Conservation (phyloP, 2,797 vertebrate species). For the Lycodopsis pacificus region DNA sequence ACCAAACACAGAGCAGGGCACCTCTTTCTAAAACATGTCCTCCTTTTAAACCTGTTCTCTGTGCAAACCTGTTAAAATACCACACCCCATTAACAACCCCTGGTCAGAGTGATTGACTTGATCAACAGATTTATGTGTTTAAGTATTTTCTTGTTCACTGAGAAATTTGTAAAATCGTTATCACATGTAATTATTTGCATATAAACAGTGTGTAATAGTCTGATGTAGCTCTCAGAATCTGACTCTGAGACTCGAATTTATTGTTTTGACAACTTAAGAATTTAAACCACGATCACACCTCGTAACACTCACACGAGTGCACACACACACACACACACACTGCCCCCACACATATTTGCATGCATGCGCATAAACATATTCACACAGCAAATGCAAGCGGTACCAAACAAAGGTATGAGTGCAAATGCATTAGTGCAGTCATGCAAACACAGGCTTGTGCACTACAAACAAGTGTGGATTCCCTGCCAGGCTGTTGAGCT, state of each 20-base stretch:
- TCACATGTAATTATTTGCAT: constrained; percentile 1
- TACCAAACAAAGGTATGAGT: constrained; percentile 49
- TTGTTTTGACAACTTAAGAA: constrained; percentile 35
- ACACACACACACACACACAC: neutral
- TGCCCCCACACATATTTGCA: constrained; percentile 23
- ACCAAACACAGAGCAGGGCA: constrained; percentile 11
- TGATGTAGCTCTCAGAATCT: neutral
- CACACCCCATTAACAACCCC: constrained; percentile 1
- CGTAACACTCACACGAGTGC: neutral
- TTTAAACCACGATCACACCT: constrained; percentile 13
- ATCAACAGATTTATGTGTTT: constrained; percentile 19
- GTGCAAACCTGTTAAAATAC: constrained; percentile 20
- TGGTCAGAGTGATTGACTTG: neutral
- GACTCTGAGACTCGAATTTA: constrained; percentile 3
- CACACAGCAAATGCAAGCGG: constrained; percentile 37
- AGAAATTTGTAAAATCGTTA: neutral
- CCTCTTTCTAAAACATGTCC: constrained; percentile 18
- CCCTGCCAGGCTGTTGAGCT: constrained; percentile 49
- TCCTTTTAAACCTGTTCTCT: constrained; percentile 21
- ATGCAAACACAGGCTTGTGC: constrained; percentile 69
- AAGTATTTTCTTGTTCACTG: neutral
- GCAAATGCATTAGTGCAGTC: constrained; percentile 68
- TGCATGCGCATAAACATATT: constrained; percentile 31
- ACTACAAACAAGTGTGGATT: constrained; percentile 69
- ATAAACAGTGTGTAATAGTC: neutral